These are phyloP conservation scores for Brachycybe producta DNA, from an alignment of 2,888 invertebrate genomes.

Conservation along the genomic window DNA sequence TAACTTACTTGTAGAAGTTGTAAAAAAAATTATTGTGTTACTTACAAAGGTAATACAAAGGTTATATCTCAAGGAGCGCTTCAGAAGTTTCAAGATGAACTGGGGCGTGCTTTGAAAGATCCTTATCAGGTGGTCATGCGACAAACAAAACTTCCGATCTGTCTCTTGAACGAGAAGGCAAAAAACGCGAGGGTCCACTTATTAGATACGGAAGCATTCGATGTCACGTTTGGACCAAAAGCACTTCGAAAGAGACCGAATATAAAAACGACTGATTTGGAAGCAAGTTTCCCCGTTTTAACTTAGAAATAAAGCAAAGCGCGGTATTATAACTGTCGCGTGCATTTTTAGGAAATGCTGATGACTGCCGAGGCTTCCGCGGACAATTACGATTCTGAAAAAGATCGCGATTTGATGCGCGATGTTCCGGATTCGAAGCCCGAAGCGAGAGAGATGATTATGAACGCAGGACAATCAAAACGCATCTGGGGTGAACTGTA, in stretches of 20 bases:
- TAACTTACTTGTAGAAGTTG: background rate
- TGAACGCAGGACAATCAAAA: constrained; percentile 88
- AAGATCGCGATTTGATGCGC: constrained; percentile 66
- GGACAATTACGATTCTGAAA: constrained; percentile 63
- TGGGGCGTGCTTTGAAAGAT: constrained; percentile 85
- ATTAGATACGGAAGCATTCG: constrained; percentile 87
- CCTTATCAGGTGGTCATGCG: constrained; percentile 97
- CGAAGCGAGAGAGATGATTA: constrained; percentile 80
- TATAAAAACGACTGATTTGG: constrained; percentile 50
- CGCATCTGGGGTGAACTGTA: constrained; percentile 98
- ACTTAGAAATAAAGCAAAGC: background rate
- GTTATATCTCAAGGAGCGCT: constrained; percentile 72
- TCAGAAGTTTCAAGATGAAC: constrained; percentile 63
- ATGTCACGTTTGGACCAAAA: constrained; percentile 89
- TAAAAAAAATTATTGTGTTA: background rate
- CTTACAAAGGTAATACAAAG: constrained; percentile 60
- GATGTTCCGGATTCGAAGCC: constrained; percentile 61
- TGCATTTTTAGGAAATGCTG: constrained; percentile 38
- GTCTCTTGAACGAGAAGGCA: constrained; percentile 74
- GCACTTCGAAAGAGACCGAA: constrained; percentile 82
- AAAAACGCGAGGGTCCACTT: constrained; percentile 79
- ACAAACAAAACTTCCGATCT: constrained; percentile 85
- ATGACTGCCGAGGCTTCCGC: constrained; percentile 55
- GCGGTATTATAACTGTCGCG: background rate
- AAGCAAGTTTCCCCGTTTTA: constrained; percentile 38